Percentiles rank a stretch among this genome's conserved stretches.
Evolutionary conservation across 2,888 invertebrate genomes (phyloP).

Genomic region (Hirtodrosophila histrioides): DNA sequence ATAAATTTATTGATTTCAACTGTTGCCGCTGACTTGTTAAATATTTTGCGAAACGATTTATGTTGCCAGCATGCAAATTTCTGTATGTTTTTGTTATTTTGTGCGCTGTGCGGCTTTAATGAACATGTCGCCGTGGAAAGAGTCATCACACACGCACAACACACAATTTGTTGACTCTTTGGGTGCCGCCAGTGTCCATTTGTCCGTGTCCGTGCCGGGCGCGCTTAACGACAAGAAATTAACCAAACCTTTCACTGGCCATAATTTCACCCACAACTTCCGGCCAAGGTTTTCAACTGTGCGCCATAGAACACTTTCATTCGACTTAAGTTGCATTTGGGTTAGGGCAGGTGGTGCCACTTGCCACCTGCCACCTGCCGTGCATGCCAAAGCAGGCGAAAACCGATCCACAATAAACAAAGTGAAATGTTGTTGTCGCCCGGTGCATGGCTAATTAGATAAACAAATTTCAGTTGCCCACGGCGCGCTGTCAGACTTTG

Average conservation of each 20-base stretch:
- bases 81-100: constrained; percentile 29
- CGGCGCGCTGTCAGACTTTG: not conserved
- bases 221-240: constrained; percentile 55
- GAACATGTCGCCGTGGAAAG: constrained; percentile 67
- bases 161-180: constrained; percentile 36
- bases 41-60: constrained; percentile 76
- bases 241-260: constrained; percentile 68
- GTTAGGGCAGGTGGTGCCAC: constrained; percentile 64
- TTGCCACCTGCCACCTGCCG: constrained; percentile 45
- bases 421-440: constrained; percentile 64
- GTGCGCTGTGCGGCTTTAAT: constrained; percentile 57
- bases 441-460: constrained; percentile 73
- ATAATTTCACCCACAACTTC: constrained; percentile 67
- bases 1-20: constrained; percentile 81
- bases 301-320: constrained; percentile 65
- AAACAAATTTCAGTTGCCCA: constrained; percentile 65
- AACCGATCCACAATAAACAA: constrained; percentile 39
- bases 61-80: constrained; percentile 75
- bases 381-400: constrained; percentile 69
- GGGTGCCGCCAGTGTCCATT: not conserved
- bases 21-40: constrained; percentile 80
- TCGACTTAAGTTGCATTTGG: constrained; percentile 58
- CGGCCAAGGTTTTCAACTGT: constrained; percentile 30
- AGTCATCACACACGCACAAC: constrained; percentile 63
- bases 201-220: constrained; percentile 4